phyloP scores from a whole-genome alignment of 1,140 invertebrate genomes.

The Aethina tumida region DNA sequence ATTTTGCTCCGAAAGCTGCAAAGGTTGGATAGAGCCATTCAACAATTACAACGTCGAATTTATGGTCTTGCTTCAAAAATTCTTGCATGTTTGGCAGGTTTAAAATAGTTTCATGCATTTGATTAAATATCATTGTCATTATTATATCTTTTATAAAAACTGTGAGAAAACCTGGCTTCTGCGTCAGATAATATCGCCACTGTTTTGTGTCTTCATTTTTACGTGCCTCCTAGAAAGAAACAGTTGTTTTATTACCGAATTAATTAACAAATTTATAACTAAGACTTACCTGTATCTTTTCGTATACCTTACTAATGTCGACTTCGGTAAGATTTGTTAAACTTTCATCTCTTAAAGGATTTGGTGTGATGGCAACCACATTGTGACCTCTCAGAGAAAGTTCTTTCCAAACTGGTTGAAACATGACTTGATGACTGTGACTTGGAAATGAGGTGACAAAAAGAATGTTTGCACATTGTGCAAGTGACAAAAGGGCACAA shows the following conservation, averaged over 20 bases:
- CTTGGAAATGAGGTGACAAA: constrained; percentile 21
- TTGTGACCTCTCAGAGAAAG: constrained; percentile 20
- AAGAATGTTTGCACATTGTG: constrained; percentile 13
- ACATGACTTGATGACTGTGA: constrained; percentile 40
- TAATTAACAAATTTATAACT: constrained; percentile 4
- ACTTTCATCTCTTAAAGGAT: constrained; percentile 15
- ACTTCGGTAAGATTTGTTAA: constrained; percentile 17
- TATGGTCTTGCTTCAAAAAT: constrained; percentile 20
- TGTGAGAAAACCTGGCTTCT: constrained; percentile 12
- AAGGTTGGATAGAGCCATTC: constrained; percentile 25
- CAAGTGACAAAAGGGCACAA: not conserved
- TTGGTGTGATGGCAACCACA: constrained; percentile 17
- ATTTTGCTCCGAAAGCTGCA: constrained; percentile 26
- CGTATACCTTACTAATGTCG: constrained; percentile 15
- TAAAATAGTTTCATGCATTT: constrained; percentile 9
- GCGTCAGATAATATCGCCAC: no score
- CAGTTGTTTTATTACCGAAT: no score
- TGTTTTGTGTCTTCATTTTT: no score
- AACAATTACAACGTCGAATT: constrained; percentile 32
- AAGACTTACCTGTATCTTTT: not conserved
- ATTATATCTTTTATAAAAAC: constrained; percentile 14
- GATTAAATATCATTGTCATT: constrained; percentile 9
- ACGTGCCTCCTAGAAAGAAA: no score
- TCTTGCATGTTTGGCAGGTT: constrained; percentile 20
- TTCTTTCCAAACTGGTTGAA: constrained; percentile 29